These are phyloP conservation scores for Urocynchramus pylzowi DNA, from an alignment of 2,113 vertebrate species.

Conservation along the genomic window DNA sequence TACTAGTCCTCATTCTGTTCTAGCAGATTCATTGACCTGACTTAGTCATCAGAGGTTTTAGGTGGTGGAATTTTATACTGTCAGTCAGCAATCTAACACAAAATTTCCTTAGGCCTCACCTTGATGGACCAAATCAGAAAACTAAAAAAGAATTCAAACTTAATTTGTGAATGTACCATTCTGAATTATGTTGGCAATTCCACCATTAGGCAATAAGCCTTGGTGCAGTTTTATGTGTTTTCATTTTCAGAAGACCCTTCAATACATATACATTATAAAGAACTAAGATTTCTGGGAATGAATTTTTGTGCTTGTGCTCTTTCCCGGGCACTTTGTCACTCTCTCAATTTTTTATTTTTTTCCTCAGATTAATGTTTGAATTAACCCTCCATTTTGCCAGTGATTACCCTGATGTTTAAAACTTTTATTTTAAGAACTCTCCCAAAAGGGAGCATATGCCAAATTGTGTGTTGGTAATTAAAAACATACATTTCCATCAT, in stretches of 20 bases:
- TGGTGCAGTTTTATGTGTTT: neutral
- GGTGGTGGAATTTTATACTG: neutral
- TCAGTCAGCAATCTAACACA: neutral
- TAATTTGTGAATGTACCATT: neutral
- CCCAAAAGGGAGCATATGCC: neutral
- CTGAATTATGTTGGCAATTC: neutral
- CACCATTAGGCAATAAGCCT: neutral
- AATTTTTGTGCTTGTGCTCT: neutral
- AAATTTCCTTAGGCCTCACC: neutral
- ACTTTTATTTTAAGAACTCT: neutral
- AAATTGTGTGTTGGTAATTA: neutral
- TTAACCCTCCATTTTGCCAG: neutral
- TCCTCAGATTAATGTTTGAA: neutral
- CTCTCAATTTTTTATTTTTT: neutral
- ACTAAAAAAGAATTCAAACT: neutral
- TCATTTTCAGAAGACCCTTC: neutral
- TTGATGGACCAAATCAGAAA: neutral
- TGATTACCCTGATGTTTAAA: neutral
- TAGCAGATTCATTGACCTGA: neutral
- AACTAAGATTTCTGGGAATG: neutral
- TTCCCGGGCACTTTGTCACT: fast-evolving
- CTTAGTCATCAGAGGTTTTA: neutral
- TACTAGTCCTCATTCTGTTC: neutral
- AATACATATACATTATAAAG: neutral
- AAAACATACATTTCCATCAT: neutral